Evolutionary conservation across 2,888 invertebrate genomes (phyloP).

Genomic region (Notodonta ziczac): DNA sequence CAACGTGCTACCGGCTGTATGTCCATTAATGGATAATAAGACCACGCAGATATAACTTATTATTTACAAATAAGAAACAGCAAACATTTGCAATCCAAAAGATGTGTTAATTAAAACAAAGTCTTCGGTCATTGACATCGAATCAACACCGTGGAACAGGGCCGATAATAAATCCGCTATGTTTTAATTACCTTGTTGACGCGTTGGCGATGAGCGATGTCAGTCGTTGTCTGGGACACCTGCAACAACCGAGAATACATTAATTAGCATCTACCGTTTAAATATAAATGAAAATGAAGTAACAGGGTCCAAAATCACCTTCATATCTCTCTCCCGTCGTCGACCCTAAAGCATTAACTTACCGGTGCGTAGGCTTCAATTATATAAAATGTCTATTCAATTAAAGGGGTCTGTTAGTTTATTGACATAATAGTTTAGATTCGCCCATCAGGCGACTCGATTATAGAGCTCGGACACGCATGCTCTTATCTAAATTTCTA

Average conservation of each 20-base stretch:
- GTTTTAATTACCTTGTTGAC: constrained; percentile 62
- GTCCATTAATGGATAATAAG: neutral
- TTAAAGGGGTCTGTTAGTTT: constrained; percentile 59
- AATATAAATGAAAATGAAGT: neutral
- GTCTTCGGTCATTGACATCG: constrained; percentile 36
- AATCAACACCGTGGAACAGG: constrained; percentile 36
- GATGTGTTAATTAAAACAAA: constrained; percentile 22
- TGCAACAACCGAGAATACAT: constrained; percentile 53
- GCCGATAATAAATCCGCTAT: constrained; percentile 38
- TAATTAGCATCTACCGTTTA: constrained; percentile 37
- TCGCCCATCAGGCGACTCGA: constrained; percentile 44
- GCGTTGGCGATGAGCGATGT: constrained; percentile 44
- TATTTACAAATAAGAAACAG: neutral
- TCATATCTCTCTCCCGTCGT: constrained; percentile 14
- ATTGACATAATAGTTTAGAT: constrained; percentile 62
- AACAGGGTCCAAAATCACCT: constrained; percentile 12
- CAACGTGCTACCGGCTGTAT: neutral
- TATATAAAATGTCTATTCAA: constrained; percentile 52
- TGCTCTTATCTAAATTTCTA: constrained; percentile 59
- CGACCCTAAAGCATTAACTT: constrained; percentile 18
- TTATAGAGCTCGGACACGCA: constrained; percentile 62
- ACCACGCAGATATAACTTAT: neutral
- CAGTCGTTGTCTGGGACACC: constrained; percentile 45
- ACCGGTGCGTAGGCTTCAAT: constrained; percentile 39
- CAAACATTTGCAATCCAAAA: neutral